phyloP scores from a whole-genome alignment of 1,140 invertebrate species.

The Drosophila trapezifrons region DNA sequence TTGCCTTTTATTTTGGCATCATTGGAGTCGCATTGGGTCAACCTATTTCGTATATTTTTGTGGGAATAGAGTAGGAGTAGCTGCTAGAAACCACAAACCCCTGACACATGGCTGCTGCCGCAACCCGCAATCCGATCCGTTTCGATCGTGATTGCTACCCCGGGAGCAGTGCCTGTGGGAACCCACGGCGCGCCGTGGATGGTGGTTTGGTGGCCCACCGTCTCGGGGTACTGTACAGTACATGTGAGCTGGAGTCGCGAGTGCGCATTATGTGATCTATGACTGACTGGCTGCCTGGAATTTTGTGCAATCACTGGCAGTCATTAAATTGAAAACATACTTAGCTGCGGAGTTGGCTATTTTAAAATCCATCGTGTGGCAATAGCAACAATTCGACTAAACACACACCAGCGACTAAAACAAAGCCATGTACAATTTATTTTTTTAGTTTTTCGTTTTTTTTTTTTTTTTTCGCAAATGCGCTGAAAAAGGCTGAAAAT shows the following conservation, averaged over 20 bases:
- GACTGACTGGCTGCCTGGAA: constrained; percentile 31
- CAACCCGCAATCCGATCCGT: constrained; percentile 40
- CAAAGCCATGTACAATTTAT: constrained; percentile 32
- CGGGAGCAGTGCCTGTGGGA: constrained; percentile 43
- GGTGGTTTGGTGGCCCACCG: constrained; percentile 21
- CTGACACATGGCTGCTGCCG: constrained; percentile 34
- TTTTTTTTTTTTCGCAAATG: constrained; percentile 18
- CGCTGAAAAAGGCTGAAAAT: constrained; percentile 50
- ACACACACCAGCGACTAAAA: constrained; percentile 54
- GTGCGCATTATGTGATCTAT: constrained; percentile 38
- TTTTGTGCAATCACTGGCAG: constrained; percentile 75
- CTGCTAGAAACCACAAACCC: not conserved
- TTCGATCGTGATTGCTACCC: constrained; percentile 52
- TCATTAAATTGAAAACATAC: constrained; percentile 76
- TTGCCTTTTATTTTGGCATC: constrained; percentile 7
- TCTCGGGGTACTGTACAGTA: constrained; percentile 8
- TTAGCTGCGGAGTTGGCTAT: constrained; percentile 51
- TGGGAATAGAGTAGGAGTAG: constrained; percentile 10
- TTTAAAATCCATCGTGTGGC: constrained; percentile 71
- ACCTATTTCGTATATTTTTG: not conserved
- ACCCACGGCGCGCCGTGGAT: constrained; percentile 16
- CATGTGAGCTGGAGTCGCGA: constrained; percentile 24
- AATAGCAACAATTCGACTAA: constrained; percentile 54
- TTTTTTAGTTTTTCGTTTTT: no score
- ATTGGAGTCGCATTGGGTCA: constrained; percentile 18